Evolutionary conservation across 2,113 vertebrate genomes (phyloP).

Genomic region (Jaculus jaculus): DNA sequence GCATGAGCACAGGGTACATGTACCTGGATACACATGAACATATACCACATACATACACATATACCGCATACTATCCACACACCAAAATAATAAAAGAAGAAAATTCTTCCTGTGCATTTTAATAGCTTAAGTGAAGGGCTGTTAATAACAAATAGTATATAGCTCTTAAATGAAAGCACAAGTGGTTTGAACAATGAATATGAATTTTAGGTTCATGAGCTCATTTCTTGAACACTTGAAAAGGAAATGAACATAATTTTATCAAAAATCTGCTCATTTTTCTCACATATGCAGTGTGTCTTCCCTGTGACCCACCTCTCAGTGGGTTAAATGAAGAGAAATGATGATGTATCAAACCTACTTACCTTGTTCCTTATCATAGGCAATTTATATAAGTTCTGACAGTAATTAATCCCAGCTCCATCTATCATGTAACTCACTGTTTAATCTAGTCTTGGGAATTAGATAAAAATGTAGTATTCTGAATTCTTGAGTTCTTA

Average conservation of each 20-base stretch:
- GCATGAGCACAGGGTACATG: too few species aligned
- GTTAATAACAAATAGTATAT: not conserved
- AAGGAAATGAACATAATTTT: slow-evolving; percentile 34
- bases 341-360: slow-evolving; percentile 54
- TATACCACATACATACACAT: too few species aligned
- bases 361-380: slow-evolving; percentile 60
- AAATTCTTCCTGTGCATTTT: not conserved
- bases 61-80: too few species aligned
- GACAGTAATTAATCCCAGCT: slow-evolving; percentile 64
- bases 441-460: slow-evolving; percentile 51
- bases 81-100: too few species aligned
- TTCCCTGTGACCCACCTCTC: not conserved
- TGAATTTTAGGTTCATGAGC: slow-evolving; percentile 25
- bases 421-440: slow-evolving; percentile 56
- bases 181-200: not conserved
- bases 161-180: not conserved
- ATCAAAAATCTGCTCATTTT: slow-evolving; percentile 13
- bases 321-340: slow-evolving; percentile 55
- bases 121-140: not conserved
- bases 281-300: not conserved
- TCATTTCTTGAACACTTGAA: not conserved
- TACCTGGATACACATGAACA: too few species aligned
- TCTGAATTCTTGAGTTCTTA: slow-evolving; percentile 54
- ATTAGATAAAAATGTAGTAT: slow-evolving; percentile 47
- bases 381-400: slow-evolving; percentile 57